Evolutionary conservation across 35 echinoderm and acorn worm species (phyloP).

Genomic region (Amphiura filiformis): DNA sequence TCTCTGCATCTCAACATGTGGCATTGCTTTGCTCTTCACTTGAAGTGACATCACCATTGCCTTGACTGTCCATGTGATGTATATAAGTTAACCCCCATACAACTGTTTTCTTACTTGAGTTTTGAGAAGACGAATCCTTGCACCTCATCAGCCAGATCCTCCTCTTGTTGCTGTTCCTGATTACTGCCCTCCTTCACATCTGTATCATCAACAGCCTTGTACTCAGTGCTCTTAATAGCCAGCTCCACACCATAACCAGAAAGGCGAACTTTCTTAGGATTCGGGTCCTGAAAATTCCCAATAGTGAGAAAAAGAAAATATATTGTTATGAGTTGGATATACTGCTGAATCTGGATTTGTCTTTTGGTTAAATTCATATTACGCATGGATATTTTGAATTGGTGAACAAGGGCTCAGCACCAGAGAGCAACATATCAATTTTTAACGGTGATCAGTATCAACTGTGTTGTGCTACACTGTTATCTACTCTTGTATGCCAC

Average conservation of each 20-base stretch:
- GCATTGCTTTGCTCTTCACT: too few species aligned
- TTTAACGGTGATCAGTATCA: neutral
- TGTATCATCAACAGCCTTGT: constrained; percentile 90
- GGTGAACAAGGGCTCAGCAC: too few species aligned
- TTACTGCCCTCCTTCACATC: constrained; percentile 64
- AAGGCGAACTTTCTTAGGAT: constrained; percentile 52
- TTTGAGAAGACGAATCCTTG: constrained; percentile 88
- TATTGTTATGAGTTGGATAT: too few species aligned
- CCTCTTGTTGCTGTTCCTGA: constrained; percentile 28
- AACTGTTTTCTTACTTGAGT: constrained; percentile 24
- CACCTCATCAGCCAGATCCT: constrained; percentile 77
- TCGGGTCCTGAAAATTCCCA: constrained; percentile 26
- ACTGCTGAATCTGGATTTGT: too few species aligned
- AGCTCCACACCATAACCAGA: constrained; percentile 95
- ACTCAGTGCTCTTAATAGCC: constrained; percentile 98
- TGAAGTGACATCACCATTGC: too few species aligned
- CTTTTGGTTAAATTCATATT: too few species aligned
- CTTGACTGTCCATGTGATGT: too few species aligned
- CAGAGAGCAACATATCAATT: neutral
- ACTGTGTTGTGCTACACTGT: neutral
- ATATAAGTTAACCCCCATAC: too few species aligned
- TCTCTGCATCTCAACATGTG: too few species aligned
- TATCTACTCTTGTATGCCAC: too few species aligned
- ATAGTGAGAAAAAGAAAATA: too few species aligned
- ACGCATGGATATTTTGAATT: too few species aligned